Percentiles rank a stretch among this genome's conserved stretches.
Evolutionary conservation across 2,113 vertebrate species (phyloP).

Genomic region (Taxidea taxus): DNA sequence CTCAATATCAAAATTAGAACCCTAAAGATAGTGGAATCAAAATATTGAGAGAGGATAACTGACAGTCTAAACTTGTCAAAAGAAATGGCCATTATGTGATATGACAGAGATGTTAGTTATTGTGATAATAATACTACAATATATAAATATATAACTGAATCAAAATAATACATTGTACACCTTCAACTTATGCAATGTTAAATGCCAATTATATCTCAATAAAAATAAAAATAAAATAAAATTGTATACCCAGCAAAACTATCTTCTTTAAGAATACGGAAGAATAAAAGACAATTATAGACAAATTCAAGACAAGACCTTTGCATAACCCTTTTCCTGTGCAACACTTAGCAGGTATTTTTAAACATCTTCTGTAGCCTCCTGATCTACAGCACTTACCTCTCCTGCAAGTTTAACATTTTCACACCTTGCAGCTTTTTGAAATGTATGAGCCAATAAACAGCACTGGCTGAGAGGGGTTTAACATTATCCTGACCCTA

Average conservation of each 20-base stretch:
- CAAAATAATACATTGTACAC: neutral
- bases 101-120: neutral
- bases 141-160: neutral
- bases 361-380: neutral
- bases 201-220: neutral
- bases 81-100: neutral
- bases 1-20: neutral
- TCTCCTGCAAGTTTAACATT: neutral
- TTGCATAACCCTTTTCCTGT: neutral
- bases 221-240: neutral
- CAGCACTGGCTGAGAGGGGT: neutral
- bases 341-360: neutral
- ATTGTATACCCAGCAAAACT: constrained; percentile 34
- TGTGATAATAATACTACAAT: neutral
- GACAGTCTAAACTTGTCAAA: neutral
- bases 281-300: neutral
- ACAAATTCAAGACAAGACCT: neutral
- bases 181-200: neutral
- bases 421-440: neutral
- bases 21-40: neutral
- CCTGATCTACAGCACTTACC: neutral
- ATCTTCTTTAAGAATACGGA: neutral
- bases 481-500: neutral
- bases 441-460: neutral
- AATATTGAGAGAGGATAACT: neutral